These are phyloP conservation scores for Martes martes DNA, from an alignment of 2,113 vertebrate genomes.

Conservation along the genomic window DNA sequence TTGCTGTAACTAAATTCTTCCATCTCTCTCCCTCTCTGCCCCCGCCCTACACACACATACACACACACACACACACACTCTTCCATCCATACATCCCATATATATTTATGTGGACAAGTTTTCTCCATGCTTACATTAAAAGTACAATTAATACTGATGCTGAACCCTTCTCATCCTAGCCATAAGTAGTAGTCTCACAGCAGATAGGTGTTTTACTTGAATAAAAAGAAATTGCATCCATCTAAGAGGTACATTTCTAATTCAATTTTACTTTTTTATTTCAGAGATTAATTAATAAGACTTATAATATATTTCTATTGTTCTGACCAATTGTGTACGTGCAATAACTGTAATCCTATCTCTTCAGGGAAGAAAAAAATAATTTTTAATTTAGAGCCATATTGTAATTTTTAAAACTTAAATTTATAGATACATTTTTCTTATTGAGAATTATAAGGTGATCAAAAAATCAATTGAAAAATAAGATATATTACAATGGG, in stretches of 20 bases:
- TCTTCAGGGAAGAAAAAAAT: not conserved
- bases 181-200: not conserved
- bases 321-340: not conserved
- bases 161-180: not conserved
- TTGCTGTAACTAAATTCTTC: not conserved
- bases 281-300: conserved; percentile 1
- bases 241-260: not conserved
- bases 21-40: not conserved
- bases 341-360: not conserved
- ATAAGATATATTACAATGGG: not conserved
- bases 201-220: not conserved
- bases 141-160: not conserved
- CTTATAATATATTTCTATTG: not conserved
- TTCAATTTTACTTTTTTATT: not conserved
- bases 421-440: not conserved
- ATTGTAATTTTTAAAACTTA: not conserved
- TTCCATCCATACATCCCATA: not conserved
- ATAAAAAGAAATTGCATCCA: not conserved
- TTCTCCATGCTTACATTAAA: not conserved
- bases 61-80: no score
- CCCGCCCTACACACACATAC: not conserved
- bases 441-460: not conserved
- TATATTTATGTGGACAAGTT: not conserved
- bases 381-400: not conserved
- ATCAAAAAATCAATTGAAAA: not conserved